Percentiles rank a stretch among this genome's conserved stretches.
Conservation (phyloP, 2,888 invertebrate species). For the Nesidiocoris tenuis region DNA sequence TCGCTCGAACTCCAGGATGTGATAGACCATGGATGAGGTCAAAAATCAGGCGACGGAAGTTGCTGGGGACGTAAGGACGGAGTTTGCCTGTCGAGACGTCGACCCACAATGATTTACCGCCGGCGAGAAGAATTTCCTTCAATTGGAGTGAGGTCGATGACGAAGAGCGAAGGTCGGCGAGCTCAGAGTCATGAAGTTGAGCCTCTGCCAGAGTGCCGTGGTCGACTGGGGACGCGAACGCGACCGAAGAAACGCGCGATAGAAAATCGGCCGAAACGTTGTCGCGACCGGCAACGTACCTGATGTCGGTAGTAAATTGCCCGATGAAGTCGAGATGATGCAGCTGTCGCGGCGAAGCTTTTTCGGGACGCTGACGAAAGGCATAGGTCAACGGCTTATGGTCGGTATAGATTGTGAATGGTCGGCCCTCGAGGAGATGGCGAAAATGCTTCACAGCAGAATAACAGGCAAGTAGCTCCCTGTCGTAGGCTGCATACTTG, state of each 20-base stretch:
- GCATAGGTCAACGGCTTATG: slow-evolving; percentile 34
- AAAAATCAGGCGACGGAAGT: not conserved
- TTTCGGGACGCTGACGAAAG: slow-evolving; percentile 48
- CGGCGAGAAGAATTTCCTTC: slow-evolving; percentile 48
- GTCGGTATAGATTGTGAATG: no score
- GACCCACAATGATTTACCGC: slow-evolving; percentile 31
- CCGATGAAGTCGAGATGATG: no score
- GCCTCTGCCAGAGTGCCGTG: not conserved
- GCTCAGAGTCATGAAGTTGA: not conserved
- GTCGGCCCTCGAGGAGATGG: slow-evolving; percentile 21
- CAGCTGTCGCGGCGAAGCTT: slow-evolving; percentile 51
- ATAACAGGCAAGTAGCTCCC: slow-evolving; percentile 53
- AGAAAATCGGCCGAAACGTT: slow-evolving; percentile 54
- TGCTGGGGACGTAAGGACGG: slow-evolving; percentile 3
- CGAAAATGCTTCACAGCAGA: slow-evolving; percentile 48
- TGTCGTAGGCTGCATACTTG: slow-evolving; percentile 52
- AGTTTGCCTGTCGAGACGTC: not conserved
- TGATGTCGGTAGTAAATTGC: slow-evolving; percentile 17
- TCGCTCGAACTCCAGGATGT: slow-evolving; percentile 50
- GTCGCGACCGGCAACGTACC: slow-evolving; percentile 52
- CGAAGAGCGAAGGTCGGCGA: not conserved
- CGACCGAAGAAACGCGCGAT: no score
- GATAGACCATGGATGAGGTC: slow-evolving; percentile 39
- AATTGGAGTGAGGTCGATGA: slow-evolving; percentile 40
- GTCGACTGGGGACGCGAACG: not conserved